These are phyloP conservation scores for Onchidella celtica DNA, from an alignment of 2,888 invertebrate genomes.

Conservation along the genomic window DNA sequence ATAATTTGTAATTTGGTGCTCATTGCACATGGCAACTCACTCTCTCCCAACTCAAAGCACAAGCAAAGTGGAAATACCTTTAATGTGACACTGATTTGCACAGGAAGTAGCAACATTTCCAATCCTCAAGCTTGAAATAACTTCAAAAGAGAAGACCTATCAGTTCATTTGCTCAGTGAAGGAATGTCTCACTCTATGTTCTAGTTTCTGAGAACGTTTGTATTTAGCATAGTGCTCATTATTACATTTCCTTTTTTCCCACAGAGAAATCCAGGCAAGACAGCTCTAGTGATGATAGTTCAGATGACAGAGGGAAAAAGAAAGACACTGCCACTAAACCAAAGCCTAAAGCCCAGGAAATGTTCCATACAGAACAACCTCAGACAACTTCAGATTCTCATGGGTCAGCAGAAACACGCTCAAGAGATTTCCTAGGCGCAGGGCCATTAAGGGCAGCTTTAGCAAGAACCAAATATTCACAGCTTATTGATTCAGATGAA, in stretches of 20 bases:
- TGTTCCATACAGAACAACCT: neutral
- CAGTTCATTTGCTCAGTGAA: too few species aligned
- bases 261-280: constrained; percentile 9
- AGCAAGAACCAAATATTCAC: constrained; percentile 87
- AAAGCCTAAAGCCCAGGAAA: constrained; percentile 32
- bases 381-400: neutral
- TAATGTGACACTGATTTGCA: too few species aligned
- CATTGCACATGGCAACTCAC: too few species aligned
- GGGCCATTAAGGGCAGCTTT: constrained; percentile 69
- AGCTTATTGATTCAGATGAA: constrained; percentile 83
- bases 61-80: too few species aligned
- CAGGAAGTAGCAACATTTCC: too few species aligned
- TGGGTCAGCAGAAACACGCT: constrained; percentile 31
- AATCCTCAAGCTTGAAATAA: too few species aligned
- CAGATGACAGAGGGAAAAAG: constrained; percentile 6
- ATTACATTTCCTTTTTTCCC: neutral
- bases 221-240: too few species aligned
- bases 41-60: too few species aligned
- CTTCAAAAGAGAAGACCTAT: too few species aligned
- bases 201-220: too few species aligned
- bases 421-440: constrained; percentile 55
- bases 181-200: too few species aligned
- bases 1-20: too few species aligned
- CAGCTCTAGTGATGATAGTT: neutral
- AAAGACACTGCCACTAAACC: constrained; percentile 22